A percentile compares a stretch with the other conserved stretches of the same genome.
Conservation (phyloP, 64 coral and sea anemone genomes). For the Anthopleura sola region DNA sequence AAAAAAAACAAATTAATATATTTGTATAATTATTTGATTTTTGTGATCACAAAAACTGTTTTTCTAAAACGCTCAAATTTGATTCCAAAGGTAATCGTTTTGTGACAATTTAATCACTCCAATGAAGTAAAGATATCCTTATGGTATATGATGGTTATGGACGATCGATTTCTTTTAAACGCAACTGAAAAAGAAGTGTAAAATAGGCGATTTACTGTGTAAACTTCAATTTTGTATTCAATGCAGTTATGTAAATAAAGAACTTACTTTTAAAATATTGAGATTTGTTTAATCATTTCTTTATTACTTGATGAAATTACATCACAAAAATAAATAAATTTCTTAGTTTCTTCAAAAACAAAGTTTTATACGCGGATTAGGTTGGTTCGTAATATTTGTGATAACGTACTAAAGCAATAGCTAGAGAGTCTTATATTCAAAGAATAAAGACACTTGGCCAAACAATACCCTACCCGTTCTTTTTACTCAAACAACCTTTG, state of each 20-base stretch:
- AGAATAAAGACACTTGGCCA: conserved; percentile 21
- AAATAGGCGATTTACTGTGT: not conserved
- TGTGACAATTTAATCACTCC: not conserved
- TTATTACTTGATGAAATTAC: not conserved
- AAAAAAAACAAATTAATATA: not conserved
- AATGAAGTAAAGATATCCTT: not conserved
- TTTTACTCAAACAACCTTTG: conserved; percentile 23
- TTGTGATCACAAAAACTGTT: not conserved
- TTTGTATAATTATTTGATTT: not conserved
- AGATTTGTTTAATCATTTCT: not conserved
- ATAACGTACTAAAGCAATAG: not conserved
- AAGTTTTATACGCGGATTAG: too few species aligned
- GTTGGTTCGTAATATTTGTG: not conserved
- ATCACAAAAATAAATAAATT: not conserved
- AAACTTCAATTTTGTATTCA: conserved; percentile 19
- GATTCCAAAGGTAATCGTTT: conserved; percentile 3
- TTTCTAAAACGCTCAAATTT: not conserved
- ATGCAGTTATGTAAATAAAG: conserved; percentile 22
- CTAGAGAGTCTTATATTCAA: conserved; percentile 15
- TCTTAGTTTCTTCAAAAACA: not conserved
- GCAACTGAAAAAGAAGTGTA: not conserved
- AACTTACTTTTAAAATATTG: conserved; percentile 5
- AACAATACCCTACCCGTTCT: conserved; percentile 26
- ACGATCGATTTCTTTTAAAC: not conserved
- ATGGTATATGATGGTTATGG: too few species aligned